These are phyloP conservation scores for Bettongia penicillata DNA, from an alignment of 2,113 vertebrate genomes.

Conservation along the genomic window DNA sequence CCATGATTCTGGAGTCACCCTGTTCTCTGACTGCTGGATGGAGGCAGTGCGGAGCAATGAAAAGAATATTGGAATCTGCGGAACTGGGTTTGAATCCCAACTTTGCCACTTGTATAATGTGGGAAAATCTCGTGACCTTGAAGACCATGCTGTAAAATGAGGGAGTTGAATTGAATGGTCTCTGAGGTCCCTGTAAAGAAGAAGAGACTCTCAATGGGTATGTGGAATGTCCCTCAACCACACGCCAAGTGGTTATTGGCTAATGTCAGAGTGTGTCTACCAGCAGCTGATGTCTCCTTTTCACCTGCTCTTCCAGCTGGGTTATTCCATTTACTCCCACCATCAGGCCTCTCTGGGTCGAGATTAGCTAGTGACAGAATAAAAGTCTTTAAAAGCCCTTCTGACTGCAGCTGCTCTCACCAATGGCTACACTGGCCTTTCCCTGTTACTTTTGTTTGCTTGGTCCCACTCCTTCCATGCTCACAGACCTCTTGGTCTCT, in stretches of 20 bases:
- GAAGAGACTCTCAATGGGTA: conserved; percentile 32
- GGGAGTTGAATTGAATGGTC: background rate
- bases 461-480: conserved; percentile 6
- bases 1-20: background rate
- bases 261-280: background rate
- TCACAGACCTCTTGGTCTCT: conserved; percentile 17
- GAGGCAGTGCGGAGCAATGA: background rate
- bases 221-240: background rate
- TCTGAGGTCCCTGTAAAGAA: background rate
- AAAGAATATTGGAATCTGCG: background rate
- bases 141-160: background rate
- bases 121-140: background rate
- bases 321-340: background rate
- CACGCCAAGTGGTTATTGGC: background rate
- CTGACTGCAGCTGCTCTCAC: background rate
- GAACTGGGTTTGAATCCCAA: background rate
- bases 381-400: background rate
- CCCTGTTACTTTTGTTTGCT: background rate
- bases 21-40: background rate
- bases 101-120: background rate
- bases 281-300: background rate
- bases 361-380: background rate
- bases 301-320: conserved; percentile 10
- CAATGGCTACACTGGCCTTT: background rate
- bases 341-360: background rate